Base-by-base conservation (phyloP, 1,140 invertebrate species). In the Lasaia peninsularis region DNA sequence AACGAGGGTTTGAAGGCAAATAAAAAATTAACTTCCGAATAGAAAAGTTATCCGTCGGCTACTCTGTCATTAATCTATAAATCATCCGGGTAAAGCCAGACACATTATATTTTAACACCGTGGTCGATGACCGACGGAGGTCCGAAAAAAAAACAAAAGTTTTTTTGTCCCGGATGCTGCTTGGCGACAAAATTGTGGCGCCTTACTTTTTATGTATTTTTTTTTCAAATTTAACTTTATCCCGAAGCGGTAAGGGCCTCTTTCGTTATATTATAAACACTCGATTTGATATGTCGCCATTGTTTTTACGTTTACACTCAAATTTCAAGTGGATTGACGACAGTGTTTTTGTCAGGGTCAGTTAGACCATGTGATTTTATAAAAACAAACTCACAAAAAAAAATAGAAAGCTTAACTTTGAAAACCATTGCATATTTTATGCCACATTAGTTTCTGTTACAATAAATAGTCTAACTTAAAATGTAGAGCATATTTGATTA, bases 121-220 rank as follows among this genome's bases (percentile, higher is more conserved):
- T 81, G 77, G 79, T 74, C 76, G 75, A 60, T 75, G 75, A 79
- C 78, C 73, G 69, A 73, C 70, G 51, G 64, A 64, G 65, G 71
- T 60, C 61, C 62, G 34, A 50, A 56, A 57, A 64, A 67, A 65
- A 69, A 69, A 70, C 65, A 60, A 58, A 16, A 40, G 32, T 71
- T 65, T 71, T 63, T 73, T 70, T 68, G 61, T 57, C 63, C 79
- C 81, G 81, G 81, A 85, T 82, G 77, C 82, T 65, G 73, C 65
- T 54, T 66, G 79, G 79, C 78, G 80, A 79, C 80, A 77, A 77
- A 78, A 68, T 58, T 63, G 64, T 76, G 81, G 78, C 81, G 78
- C 79, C 78, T 78, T 62, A 31, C 55, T 68, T 73, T 78, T 75
- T 80, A 71, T 75, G 66, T 73, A 61, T 59, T 18, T 55, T 37